These are phyloP conservation scores for Pheosia tremula DNA, from an alignment of 2,888 invertebrate genomes.

Conservation along the genomic window DNA sequence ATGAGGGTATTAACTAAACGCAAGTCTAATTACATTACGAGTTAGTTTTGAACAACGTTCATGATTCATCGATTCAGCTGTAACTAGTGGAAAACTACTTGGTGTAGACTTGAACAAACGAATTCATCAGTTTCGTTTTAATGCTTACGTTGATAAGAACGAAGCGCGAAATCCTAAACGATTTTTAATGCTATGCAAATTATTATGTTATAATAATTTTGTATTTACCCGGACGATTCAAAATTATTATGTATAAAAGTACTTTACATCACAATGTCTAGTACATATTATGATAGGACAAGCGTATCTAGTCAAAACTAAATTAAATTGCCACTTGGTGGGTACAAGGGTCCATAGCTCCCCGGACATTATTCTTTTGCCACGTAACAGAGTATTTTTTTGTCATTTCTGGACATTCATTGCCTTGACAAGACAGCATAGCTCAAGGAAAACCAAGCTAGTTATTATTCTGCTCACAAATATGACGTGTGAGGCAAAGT, in stretches of 20 bases:
- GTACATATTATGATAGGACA: too few species aligned
- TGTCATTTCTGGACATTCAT: background rate
- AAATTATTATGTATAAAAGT: too few species aligned
- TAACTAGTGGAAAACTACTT: conserved; percentile 24
- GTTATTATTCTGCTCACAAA: conserved; percentile 34
- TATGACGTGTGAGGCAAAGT: conserved; percentile 21
- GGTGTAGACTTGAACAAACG: conserved; percentile 8
- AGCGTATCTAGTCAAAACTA: too few species aligned
- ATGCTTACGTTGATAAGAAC: conserved; percentile 11
- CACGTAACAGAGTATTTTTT: too few species aligned
- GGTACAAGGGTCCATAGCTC: too few species aligned
- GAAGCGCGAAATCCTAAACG: background rate
- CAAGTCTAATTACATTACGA: conserved; percentile 11
- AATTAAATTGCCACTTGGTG: too few species aligned
- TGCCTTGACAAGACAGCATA: conserved; percentile 31
- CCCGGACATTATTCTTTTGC: too few species aligned
- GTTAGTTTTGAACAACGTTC: conserved; percentile 15
- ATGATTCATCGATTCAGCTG: conserved; percentile 11
- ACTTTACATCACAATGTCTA: too few species aligned
- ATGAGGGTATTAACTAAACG: conserved; percentile 12
- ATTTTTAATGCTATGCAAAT: background rate
- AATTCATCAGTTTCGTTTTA: background rate
- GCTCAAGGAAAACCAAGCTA: conserved; percentile 32
- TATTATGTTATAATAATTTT: background rate
- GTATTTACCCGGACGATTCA: background rate